phyloP scores from a whole-genome alignment of 2,113 vertebrate genomes.

The Xiphophorus couchianus region DNA sequence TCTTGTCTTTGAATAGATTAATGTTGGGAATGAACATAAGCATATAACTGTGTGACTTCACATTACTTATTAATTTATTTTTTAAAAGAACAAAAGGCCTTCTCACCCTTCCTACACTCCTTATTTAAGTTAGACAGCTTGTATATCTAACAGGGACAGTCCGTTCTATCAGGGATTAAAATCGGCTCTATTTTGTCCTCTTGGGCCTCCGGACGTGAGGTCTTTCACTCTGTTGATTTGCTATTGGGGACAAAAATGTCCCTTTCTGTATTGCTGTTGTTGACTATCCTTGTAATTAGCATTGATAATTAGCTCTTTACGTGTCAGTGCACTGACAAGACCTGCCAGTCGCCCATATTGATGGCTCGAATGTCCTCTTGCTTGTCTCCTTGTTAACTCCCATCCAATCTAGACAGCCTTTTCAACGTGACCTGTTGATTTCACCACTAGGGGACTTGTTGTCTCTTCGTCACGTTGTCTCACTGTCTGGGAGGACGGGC shows the following conservation, averaged over 20 bases:
- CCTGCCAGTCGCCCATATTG: conserved; percentile 80
- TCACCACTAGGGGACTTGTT: conserved; percentile 67
- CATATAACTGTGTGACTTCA: neutral
- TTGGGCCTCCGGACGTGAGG: conserved; percentile 62
- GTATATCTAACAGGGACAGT: conserved; percentile 50
- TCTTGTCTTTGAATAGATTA: no score
- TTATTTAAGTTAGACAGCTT: conserved; percentile 28
- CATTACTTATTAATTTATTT: neutral
- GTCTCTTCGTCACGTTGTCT: conserved; percentile 74
- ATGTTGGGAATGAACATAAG: no score
- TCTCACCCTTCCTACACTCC: neutral
- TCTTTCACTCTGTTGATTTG: conserved; percentile 59
- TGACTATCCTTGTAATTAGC: conserved; percentile 91
- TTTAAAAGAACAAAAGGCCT: conserved; percentile 3
- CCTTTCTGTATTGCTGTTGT: conserved; percentile 82
- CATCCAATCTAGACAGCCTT: conserved; percentile 67
- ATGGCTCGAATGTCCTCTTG: conserved; percentile 77
- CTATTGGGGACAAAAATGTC: conserved; percentile 67
- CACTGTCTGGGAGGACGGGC: conserved; percentile 59
- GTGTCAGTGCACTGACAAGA: conserved; percentile 88
- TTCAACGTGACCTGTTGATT: conserved; percentile 54
- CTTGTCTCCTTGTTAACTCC: conserved; percentile 80
- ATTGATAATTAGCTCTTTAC: conserved; percentile 93
- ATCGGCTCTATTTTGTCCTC: conserved; percentile 62
- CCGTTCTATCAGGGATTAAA: conserved; percentile 46